Evolutionary conservation across 2,113 vertebrate species (phyloP).

Genomic region (Mugil cephalus): DNA sequence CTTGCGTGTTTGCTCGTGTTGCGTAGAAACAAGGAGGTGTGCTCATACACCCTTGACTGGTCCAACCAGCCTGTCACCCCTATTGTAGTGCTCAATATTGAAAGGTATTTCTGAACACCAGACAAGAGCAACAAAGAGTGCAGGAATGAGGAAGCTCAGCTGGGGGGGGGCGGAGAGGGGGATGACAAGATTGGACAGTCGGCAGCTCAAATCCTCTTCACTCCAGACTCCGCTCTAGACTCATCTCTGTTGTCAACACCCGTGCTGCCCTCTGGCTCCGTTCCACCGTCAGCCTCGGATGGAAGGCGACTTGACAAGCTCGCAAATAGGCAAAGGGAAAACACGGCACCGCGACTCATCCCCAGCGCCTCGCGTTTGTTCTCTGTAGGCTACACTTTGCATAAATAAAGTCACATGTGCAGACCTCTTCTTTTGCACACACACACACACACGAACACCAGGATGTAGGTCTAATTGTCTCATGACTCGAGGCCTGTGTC

Average conservation of each 20-base stretch:
- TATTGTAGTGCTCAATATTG: constrained; percentile 58
- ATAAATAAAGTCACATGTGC: constrained; percentile 37
- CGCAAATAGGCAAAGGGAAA: constrained; percentile 21
- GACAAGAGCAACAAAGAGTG: constrained; percentile 44
- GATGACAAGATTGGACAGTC: constrained; percentile 34
- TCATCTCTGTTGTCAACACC: neutral
- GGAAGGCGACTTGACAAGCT: neutral
- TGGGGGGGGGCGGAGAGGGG: constrained; percentile 43
- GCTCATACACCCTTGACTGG: constrained; percentile 48
- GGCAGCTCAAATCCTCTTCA: constrained; percentile 58
- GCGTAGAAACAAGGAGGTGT: neutral
- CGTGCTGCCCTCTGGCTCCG: neutral
- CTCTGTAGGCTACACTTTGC: constrained; percentile 16
- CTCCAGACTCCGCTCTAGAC: neutral
- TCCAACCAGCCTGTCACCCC: constrained; percentile 68
- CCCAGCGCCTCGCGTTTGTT: neutral
- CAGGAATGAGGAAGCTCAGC: constrained; percentile 81
- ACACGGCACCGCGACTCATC: constrained; percentile 8
- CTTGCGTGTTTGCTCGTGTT: constrained; percentile 32
- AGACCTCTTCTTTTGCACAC: constrained; percentile 14
- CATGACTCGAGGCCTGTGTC: constrained; percentile 66
- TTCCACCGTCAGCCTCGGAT: constrained; percentile 16
- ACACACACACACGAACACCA: constrained; percentile 53
- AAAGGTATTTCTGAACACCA: constrained; percentile 41
- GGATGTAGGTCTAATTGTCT: constrained; percentile 78